Base-by-base conservation (phyloP, 2,888 invertebrate species). In the Diloba caeruleocephala region DNA sequence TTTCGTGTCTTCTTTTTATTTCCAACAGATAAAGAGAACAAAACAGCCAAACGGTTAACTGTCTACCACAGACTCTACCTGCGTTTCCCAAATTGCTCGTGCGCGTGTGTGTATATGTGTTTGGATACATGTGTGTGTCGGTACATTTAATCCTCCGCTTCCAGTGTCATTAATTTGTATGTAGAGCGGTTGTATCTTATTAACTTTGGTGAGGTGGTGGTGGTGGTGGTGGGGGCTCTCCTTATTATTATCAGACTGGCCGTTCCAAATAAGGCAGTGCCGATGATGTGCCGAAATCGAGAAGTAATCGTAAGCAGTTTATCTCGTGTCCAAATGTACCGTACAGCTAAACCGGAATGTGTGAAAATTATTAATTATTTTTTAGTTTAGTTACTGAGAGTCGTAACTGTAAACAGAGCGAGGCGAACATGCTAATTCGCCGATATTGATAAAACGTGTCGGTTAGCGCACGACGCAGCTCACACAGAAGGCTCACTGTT, bases 1-100 rank as follows among this genome's bases (percentile, higher is more conserved):
- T 57, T 15, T 52, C 33, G 8, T 31, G 25, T 14, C 38, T 29
- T 10, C 53, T 43, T 56, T 33, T 61, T 57, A 61, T 57, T 61
- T 42, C 19, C 2, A 9, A 52, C 19, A 19, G 2, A 10, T 7
- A 53, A 53, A 29, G 14, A 38, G 43, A 62, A 63, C 38, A 55
- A 59, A 59, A 63, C 45, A 17, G 63, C 12, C 14, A 9, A 25
- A 37, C 31, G 32, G 56, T 37, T 28, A 38, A 29, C 56, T 63
- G 45, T 42, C 56, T 32, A 23, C 39, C 43, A 26, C 63, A 13
- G 32, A 4, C 36, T 14, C 38, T 58, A 63, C 63, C 59, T 62
- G 59, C 56, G 44, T 12, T 37, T 23, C 13, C 55, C 55, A 63
- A 41, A 63, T 56, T 38, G 37, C 21, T 37, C n/a, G 41, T 46